Base-by-base conservation (phyloP, 1,140 invertebrate species). In the Chlorops oryzae region DNA sequence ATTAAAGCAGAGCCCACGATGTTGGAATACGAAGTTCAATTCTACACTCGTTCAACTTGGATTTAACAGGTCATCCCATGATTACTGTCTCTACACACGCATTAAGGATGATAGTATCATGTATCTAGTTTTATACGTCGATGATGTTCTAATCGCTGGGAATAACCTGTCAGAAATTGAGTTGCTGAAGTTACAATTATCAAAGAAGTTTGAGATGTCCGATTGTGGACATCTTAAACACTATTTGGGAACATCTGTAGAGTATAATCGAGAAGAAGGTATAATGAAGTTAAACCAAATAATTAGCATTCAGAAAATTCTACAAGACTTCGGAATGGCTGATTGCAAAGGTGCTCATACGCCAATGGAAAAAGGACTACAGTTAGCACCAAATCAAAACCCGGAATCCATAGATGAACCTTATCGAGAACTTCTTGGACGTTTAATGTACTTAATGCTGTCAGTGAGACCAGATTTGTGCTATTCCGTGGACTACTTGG, bases 1-100 rank as follows among this genome's bases (percentile, higher is more conserved):
- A 1, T 52, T 76, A 3, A 74, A 75, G 56, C 73, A 77, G 57
- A 61, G 73, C 15, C 59, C 69, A 12, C 51, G 60, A 27, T 62
- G 54, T 9, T 77, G 73, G 70, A 66, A 74, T 54, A 57, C 65
- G 22, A 46, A 48, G 46, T 15, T 59, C 52, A 48, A 39, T 40
- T 46, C 35, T 10, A 45, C 54, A 18, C 43, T 63, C 2, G 15
- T 27, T 17, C 24, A 57, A 9, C 46, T 39, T 18, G 42, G 35
- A 12, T 56, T 51, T n/a, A n/a, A n/a, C n/a, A n/a, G n/a, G n/a
- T n/a, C n/a, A n/a, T n/a, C n/a, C n/a, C n/a, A n/a, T n/a, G n/a
- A n/a, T n/a, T n/a, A n/a, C n/a, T n/a, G n/a, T n/a, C n/a, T n/a
- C n/a, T n/a, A n/a, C 18, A 27, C 47, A 23, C 37, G 40, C 21